phyloP scores from a whole-genome alignment of 2,888 invertebrate genomes.

The Pilophorus perplexus region DNA sequence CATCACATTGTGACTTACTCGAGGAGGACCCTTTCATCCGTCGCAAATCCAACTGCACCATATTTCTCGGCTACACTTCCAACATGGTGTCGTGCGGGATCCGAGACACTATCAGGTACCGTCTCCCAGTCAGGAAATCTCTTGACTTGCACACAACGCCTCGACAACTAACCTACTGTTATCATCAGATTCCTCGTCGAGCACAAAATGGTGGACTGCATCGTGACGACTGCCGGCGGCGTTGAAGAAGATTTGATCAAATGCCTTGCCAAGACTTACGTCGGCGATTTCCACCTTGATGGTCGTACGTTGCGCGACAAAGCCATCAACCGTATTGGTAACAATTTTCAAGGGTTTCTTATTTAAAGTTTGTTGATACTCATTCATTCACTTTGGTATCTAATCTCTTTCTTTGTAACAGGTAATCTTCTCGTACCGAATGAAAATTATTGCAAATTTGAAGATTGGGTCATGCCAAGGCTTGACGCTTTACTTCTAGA shows the following conservation, averaged over 20 bases:
- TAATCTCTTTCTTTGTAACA: too few relatives aligned
- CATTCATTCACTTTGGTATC: neutral
- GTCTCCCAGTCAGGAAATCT: too few relatives aligned
- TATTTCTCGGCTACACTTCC: conserved; percentile 96
- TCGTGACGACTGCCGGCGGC: conserved; percentile 97
- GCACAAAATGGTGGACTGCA: conserved; percentile 85
- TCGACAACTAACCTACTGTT: too few relatives aligned
- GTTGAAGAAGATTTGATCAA: conserved; percentile 99
- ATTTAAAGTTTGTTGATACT: neutral
- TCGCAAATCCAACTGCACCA: conserved; percentile 79
- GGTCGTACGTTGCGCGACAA: conserved; percentile 76
- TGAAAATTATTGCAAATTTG: conserved; percentile 95
- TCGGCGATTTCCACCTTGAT: conserved; percentile 85
- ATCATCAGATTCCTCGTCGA: conserved; percentile 78
- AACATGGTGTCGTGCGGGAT: conserved; percentile 95
- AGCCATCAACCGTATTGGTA: conserved; percentile 77
- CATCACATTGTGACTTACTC: conserved; percentile 64
- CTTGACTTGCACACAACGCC: too few relatives aligned
- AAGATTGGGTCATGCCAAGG: conserved; percentile 94
- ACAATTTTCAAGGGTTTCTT: neutral
- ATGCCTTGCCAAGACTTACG: conserved; percentile 89
- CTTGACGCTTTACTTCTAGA: conserved; percentile 86
- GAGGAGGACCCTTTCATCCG: conserved; percentile 78
- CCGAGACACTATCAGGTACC: conserved; percentile 75
- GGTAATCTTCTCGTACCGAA: conserved; percentile 97